Conservation (phyloP, 2,113 vertebrate genomes). For the Perognathus longimembris region DNA sequence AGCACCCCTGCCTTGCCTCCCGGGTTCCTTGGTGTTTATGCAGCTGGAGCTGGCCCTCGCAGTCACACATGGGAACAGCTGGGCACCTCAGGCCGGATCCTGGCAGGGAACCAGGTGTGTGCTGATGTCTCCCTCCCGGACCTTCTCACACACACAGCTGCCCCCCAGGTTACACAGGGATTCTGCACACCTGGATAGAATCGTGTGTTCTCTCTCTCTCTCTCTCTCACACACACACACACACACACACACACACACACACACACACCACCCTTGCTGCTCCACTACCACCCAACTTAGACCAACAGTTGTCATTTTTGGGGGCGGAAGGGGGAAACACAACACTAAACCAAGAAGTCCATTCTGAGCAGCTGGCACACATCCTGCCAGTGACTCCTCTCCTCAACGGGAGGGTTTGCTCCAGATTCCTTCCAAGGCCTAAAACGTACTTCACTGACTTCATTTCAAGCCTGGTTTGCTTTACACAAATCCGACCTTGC, state of each 20-base stretch:
- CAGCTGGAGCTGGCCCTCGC: background rate
- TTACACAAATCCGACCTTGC: slow-evolving; percentile 57
- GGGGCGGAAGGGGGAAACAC: background rate
- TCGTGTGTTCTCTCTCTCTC: no score
- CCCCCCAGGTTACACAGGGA: no score
- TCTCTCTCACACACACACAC: background rate
- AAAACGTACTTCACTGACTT: background rate
- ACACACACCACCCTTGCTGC: no score
- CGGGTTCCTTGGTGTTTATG: background rate
- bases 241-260: background rate
- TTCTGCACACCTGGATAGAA: background rate
- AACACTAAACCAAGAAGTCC: slow-evolving; percentile 4
- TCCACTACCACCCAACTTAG: background rate
- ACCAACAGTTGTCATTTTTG: background rate
- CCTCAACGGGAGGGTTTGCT: background rate
- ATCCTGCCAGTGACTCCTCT: background rate
- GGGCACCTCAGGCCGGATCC: background rate
- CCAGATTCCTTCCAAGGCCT: slow-evolving; percentile 43
- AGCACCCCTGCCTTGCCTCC: background rate
- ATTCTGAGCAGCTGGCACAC: background rate
- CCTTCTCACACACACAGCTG: background rate
- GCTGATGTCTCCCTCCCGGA: rapidly evolving
- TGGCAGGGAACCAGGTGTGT: background rate
- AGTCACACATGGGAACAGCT: background rate
- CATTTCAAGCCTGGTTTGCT: slow-evolving; percentile 49